These are phyloP conservation scores for Terebella lapidaria DNA, from an alignment of 2,888 invertebrate genomes.

Conservation along the genomic window DNA sequence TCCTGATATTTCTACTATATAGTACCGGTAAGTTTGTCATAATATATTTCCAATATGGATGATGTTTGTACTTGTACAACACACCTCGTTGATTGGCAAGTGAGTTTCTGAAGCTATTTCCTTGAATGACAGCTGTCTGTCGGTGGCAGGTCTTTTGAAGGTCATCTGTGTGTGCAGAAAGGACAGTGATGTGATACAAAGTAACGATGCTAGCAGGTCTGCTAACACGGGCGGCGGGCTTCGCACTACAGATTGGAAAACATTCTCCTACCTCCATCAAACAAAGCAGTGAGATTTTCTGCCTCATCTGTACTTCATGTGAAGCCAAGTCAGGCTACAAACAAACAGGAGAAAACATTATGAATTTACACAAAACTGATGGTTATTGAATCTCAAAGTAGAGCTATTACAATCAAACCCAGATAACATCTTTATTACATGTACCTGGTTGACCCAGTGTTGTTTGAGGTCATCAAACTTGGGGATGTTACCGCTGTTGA, in stretches of 20 bases:
- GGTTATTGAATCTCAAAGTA: background rate
- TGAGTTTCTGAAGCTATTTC: slow-evolving; percentile 85
- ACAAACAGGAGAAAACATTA: background rate
- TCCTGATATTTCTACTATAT: no score
- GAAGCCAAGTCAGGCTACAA: slow-evolving; percentile 72
- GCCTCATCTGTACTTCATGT: slow-evolving; percentile 74
- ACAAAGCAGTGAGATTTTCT: slow-evolving; percentile 91
- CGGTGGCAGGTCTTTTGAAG: slow-evolving; percentile 84
- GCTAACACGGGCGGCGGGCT: no score
- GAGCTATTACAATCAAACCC: background rate
- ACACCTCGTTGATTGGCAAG: slow-evolving; percentile 64
- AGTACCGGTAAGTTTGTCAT: no score
- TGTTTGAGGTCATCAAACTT: slow-evolving; percentile 62
- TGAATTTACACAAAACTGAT: background rate
- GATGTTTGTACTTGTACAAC: no score
- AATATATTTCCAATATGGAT: no score
- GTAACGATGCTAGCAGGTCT: no score
- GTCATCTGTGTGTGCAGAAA: slow-evolving; percentile 76
- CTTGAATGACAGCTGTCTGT: slow-evolving; percentile 77
- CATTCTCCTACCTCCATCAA: slow-evolving; percentile 74
- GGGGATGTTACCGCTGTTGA: slow-evolving; percentile 60
- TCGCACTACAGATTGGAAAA: no score
- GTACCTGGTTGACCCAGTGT: slow-evolving; percentile 70
- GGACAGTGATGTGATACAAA: no score
- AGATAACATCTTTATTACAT: slow-evolving; percentile 3